phyloP scores from a whole-genome alignment of 2,113 vertebrate genomes.

The Heptranchias perlo region DNA sequence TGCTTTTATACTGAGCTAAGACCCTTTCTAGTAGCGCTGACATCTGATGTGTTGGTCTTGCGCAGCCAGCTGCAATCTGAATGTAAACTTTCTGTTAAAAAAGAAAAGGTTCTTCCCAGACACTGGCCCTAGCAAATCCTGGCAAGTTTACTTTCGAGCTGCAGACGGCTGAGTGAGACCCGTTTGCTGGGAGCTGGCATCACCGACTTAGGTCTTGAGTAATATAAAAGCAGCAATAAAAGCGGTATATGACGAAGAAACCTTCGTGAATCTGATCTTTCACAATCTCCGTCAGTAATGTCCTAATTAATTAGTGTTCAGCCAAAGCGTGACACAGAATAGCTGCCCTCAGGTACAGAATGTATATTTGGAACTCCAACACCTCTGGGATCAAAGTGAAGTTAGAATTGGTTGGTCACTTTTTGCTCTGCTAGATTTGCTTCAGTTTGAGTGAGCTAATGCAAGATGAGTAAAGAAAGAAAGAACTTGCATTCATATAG shows the following conservation, averaged over 20 bases:
- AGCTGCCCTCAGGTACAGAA: background rate
- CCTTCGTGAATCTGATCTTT: background rate
- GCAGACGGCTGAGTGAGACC: background rate
- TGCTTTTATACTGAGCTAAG: background rate
- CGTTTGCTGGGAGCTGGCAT: background rate
- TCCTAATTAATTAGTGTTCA: background rate
- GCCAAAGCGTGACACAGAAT: background rate
- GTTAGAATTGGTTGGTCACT: background rate
- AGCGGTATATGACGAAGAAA: background rate
- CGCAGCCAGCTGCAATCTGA: background rate
- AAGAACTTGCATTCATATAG: background rate
- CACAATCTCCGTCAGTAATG: background rate
- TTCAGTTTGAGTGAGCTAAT: background rate
- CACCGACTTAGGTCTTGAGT: background rate
- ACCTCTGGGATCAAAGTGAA: background rate
- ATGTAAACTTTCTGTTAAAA: conserved; percentile 20
- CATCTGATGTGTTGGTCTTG: conserved; percentile 1
- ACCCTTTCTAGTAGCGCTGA: background rate
- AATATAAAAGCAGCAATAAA: background rate
- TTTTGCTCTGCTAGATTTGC: background rate
- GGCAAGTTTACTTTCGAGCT: background rate
- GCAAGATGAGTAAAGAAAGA: background rate
- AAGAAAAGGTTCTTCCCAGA: background rate
- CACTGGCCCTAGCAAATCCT: background rate
- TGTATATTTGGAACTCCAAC: background rate